These are phyloP conservation scores for Drosophila murphyi DNA, from an alignment of 1,140 invertebrate species.

Conservation along the genomic window DNA sequence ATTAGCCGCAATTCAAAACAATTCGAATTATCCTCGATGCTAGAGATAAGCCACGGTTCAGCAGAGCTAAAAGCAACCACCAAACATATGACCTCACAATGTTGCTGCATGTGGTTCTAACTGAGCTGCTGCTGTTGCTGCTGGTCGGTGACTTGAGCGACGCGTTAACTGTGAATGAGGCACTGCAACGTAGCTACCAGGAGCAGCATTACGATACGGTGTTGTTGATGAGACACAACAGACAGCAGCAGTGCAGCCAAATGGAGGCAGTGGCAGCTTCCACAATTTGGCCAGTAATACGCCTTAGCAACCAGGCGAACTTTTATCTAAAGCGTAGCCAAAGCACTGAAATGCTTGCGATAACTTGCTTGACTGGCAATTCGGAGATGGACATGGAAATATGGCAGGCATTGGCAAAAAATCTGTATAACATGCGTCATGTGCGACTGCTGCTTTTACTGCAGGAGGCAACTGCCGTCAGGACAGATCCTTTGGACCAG, in stretches of 20 bases:
- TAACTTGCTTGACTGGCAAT: conserved; percentile 38
- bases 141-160: conserved; percentile 18
- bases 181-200: conserved; percentile 34
- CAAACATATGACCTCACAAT: conserved; percentile 33
- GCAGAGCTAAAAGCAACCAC: not conserved
- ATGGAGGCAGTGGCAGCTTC: conserved; percentile 3
- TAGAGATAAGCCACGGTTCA: conserved; percentile 25
- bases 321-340: conserved; percentile 21
- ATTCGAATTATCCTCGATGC: conserved; percentile 45
- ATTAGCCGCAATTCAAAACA: too few relatives aligned
- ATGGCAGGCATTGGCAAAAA: conserved; percentile 54
- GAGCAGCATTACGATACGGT: conserved; percentile 39
- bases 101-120: conserved; percentile 34
- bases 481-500: not conserved
- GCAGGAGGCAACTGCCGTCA: conserved; percentile 6
- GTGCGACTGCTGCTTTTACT: conserved; percentile 37
- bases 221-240: conserved; percentile 41
- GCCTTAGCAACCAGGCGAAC: conserved; percentile 33
- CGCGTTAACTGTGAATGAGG: not conserved
- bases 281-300: conserved; percentile 29
- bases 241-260: conserved; percentile 3
- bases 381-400: conserved; percentile 30
- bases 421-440: conserved; percentile 60
- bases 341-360: conserved; percentile 50
- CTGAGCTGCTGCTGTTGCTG: conserved; percentile 5